These are phyloP conservation scores for Apostichopus leukothele DNA, from an alignment of 53 echinoderm and acorn worm genomes.

Conservation along the genomic window DNA sequence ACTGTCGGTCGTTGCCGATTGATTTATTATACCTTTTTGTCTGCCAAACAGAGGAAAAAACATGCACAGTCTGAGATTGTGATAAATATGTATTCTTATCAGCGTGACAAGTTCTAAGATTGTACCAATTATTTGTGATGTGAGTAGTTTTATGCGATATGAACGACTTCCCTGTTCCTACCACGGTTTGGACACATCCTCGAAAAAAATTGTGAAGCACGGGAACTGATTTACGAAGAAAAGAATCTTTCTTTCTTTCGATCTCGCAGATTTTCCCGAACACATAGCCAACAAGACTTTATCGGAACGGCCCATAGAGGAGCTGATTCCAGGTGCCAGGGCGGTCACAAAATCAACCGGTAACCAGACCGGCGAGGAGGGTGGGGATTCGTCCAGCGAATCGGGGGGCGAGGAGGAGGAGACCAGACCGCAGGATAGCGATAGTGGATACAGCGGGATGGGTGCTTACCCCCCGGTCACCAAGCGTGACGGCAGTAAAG, in stretches of 20 bases:
- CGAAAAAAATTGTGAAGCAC: too few relatives aligned
- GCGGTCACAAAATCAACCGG: slow-evolving; percentile 70
- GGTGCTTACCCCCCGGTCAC: slow-evolving; percentile 13
- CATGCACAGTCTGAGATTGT: too few relatives aligned
- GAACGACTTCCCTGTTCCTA: too few relatives aligned
- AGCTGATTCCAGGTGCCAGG: slow-evolving; percentile 36
- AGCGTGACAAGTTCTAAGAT: too few relatives aligned
- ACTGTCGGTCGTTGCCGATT: too few relatives aligned
- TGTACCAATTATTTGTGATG: too few relatives aligned
- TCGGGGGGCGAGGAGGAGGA: slow-evolving; percentile 70
- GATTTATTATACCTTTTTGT: too few relatives aligned
- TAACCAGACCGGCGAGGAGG: slow-evolving; percentile 82
- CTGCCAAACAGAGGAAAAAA: too few relatives aligned
- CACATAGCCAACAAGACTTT: slow-evolving; percentile 89
- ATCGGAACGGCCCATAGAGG: slow-evolving; percentile 62
- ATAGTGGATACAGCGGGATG: slow-evolving; percentile 93
- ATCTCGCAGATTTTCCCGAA: slow-evolving; percentile 80
- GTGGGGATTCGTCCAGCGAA: slow-evolving; percentile 70
- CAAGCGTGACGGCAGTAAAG: slow-evolving; percentile 1
- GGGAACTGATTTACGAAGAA: neutral
- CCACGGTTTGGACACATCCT: too few relatives aligned
- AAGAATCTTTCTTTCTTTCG: slow-evolving; percentile 11
- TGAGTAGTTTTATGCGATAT: too few relatives aligned
- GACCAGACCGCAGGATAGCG: slow-evolving; percentile 74
- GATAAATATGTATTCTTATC: too few relatives aligned